Evolutionary conservation across 1,140 invertebrate genomes (phyloP).

Genomic region (Scylla paramamosain): DNA sequence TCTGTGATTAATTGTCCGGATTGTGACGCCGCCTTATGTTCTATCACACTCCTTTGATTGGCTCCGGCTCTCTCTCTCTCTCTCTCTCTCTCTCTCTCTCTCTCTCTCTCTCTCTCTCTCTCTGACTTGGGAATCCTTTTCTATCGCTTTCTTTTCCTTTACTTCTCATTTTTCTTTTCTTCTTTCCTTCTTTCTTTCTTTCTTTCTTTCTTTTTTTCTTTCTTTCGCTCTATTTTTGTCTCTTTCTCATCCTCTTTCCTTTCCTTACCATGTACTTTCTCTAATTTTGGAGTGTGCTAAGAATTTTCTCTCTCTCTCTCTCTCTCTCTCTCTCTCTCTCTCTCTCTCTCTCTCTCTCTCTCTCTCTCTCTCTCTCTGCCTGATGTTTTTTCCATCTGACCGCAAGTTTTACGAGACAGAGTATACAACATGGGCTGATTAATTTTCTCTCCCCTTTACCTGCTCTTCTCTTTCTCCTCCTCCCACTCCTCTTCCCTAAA

Average conservation of each 20-base stretch:
- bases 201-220: too few relatives aligned
- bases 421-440: conserved; percentile 6
- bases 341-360: not conserved
- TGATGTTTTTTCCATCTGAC: not conserved
- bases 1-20: not conserved
- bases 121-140: too few relatives aligned
- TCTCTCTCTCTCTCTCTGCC: too few relatives aligned
- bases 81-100: conserved; percentile 13
- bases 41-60: not conserved
- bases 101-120: conserved; percentile 3
- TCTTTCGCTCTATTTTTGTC: too few relatives aligned
- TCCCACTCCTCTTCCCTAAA: not conserved
- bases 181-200: too few relatives aligned
- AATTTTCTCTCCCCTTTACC: not conserved
- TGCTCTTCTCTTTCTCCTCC: not conserved
- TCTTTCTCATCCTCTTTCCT: too few relatives aligned
- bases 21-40: not conserved
- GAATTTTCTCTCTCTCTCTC: conserved; percentile 21
- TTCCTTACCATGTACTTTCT: too few relatives aligned
- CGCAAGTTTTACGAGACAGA: not conserved
- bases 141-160: too few relatives aligned
- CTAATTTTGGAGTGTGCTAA: too few relatives aligned
- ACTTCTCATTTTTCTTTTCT: too few relatives aligned
- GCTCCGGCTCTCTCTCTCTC: not conserved
- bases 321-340: conserved; percentile 21